Percentiles rank a stretch among this genome's conserved stretches.
Evolutionary conservation across 1,140 invertebrate species (phyloP).

Genomic region (Melitaea cinxia): DNA sequence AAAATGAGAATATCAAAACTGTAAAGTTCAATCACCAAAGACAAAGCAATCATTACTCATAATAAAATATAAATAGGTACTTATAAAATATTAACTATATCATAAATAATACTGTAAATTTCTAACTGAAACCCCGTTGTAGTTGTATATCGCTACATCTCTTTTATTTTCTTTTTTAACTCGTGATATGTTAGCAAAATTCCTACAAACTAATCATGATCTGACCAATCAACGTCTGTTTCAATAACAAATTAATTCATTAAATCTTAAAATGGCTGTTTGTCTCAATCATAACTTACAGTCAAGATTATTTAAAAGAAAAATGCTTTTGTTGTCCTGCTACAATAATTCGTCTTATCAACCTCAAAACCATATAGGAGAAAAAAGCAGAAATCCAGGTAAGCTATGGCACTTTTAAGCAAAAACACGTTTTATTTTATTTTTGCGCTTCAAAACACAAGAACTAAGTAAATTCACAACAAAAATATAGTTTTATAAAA

Average conservation of each 20-base stretch:
- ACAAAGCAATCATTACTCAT: no score
- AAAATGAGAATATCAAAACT: no score
- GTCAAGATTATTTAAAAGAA: not conserved
- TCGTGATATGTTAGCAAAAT: no score
- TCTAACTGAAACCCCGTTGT: no score
- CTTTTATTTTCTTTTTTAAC: no score
- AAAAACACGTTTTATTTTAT: not conserved
- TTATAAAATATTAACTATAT: no score
- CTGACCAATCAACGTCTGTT: conserved; percentile 16
- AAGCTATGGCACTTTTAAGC: conserved; percentile 12
- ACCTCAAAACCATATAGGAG: not conserved
- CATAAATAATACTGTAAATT: no score
- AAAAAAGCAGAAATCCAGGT: conserved; percentile 5
- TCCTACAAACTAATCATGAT: conserved; percentile 4
- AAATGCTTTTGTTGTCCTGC: conserved; percentile 9
- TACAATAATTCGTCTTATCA: not conserved
- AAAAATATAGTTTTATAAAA: not conserved
- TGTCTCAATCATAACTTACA: not conserved
- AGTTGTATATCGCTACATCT: no score
- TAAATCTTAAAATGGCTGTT: conserved; percentile 10
- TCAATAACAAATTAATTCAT: conserved; percentile 3
- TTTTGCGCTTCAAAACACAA: not conserved
- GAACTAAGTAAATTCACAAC: not conserved
- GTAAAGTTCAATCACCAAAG: no score
- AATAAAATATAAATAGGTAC: no score